Evolutionary conservation across 2,113 vertebrate genomes (phyloP).

Genomic region (Prolemur simus): DNA sequence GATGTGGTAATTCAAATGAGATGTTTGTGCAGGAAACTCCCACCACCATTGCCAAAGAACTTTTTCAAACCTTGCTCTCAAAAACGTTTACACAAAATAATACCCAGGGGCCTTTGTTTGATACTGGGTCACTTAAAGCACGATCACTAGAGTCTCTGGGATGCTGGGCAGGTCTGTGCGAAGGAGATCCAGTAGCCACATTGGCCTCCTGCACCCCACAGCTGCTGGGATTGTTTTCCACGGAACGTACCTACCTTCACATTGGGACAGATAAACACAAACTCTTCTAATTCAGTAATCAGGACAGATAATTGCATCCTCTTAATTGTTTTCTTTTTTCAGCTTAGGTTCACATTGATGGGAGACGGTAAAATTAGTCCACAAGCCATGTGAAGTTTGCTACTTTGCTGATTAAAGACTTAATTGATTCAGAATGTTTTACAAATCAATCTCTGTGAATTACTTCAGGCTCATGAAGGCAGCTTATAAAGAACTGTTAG

Average conservation of each 20-base stretch:
- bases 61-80: background rate
- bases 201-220: conserved; percentile 9
- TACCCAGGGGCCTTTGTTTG: background rate
- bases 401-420: conserved; percentile 84
- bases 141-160: fast-evolving
- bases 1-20: background rate
- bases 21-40: background rate
- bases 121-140: background rate
- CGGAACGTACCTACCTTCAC: conserved; percentile 71
- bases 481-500: conserved; percentile 66
- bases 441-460: conserved; percentile 84
- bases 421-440: conserved; percentile 86
- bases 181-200: background rate
- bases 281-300: conserved; percentile 82
- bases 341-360: conserved; percentile 81
- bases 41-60: background rate
- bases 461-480: conserved; percentile 76
- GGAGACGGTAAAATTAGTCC: conserved; percentile 84
- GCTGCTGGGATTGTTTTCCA: conserved; percentile 61
- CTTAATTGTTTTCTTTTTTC: conserved; percentile 84
- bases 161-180: background rate
- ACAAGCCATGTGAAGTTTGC: conserved; percentile 83
- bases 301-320: conserved; percentile 84
- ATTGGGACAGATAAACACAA: conserved; percentile 73
- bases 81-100: background rate